Evolutionary conservation across 2,113 vertebrate genomes (phyloP).

Genomic region (Silurus asotus): DNA sequence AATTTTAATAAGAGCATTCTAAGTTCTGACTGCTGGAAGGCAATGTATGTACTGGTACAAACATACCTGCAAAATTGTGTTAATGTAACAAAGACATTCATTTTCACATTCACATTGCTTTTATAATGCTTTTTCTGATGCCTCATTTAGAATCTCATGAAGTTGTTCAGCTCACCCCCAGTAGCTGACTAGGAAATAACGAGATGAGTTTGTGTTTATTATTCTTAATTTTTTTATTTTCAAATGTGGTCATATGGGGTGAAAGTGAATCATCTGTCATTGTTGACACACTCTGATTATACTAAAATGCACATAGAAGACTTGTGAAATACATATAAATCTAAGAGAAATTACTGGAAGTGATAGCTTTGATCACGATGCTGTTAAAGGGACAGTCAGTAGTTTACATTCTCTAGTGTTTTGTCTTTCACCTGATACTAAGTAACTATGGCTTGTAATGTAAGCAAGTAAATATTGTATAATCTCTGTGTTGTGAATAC

Average conservation of each 20-base stretch:
- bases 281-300: neutral
- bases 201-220: neutral
- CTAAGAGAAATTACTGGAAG: neutral
- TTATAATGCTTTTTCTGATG: neutral
- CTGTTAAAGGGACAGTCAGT: neutral
- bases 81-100: neutral
- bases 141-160: neutral
- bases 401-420: neutral
- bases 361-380: neutral
- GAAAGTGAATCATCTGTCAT: neutral
- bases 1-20: neutral
- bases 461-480: neutral
- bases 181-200: neutral
- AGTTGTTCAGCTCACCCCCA: neutral
- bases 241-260: neutral
- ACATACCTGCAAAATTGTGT: neutral
- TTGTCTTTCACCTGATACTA: neutral
- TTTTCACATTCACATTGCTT: conserved; percentile 8
- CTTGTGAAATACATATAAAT: neutral
- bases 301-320: neutral
- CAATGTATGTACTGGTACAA: neutral
- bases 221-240: neutral
- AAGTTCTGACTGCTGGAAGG: neutral
- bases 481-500: neutral
- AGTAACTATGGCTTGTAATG: neutral